Evolutionary conservation across 2,113 vertebrate species (phyloP).

Genomic region (Pantherophis guttatus): DNA sequence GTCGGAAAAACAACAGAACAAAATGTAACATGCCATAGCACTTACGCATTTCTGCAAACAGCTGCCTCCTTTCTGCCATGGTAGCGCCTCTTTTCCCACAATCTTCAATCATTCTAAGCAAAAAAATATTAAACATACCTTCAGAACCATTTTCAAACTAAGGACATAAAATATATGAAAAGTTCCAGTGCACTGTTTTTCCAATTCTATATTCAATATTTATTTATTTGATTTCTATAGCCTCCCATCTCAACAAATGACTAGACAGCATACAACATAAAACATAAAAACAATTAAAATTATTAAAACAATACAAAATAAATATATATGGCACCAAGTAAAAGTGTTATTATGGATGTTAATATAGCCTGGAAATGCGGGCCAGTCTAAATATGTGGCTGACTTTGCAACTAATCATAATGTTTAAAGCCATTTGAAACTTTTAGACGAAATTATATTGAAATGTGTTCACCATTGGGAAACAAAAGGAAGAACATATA

Average conservation of each 20-base stretch:
- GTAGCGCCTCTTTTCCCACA: conserved; percentile 83
- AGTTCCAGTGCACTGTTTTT: neutral
- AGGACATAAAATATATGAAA: conserved; percentile 24
- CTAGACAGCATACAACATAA: neutral
- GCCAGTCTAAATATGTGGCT: neutral
- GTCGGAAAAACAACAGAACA: neutral
- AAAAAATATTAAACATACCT: conserved; percentile 49
- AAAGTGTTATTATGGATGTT: neutral
- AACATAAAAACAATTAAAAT: neutral
- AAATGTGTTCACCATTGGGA: neutral
- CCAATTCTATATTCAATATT: neutral
- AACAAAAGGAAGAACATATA: neutral
- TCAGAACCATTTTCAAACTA: conserved; percentile 39
- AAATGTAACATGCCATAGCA: conserved; percentile 49
- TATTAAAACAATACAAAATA: neutral
- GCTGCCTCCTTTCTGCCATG: conserved; percentile 99
- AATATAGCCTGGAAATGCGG: neutral
- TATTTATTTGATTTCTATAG: neutral
- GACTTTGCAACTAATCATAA: neutral
- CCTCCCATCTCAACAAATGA: neutral
- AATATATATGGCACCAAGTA: neutral
- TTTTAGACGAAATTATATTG: neutral
- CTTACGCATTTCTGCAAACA: conserved; percentile 99
- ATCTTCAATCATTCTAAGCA: conserved; percentile 96
- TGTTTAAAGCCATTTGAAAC: neutral